phyloP scores from a whole-genome alignment of 2,888 invertebrate genomes.

The Lepidocyrtinus sp. region DNA sequence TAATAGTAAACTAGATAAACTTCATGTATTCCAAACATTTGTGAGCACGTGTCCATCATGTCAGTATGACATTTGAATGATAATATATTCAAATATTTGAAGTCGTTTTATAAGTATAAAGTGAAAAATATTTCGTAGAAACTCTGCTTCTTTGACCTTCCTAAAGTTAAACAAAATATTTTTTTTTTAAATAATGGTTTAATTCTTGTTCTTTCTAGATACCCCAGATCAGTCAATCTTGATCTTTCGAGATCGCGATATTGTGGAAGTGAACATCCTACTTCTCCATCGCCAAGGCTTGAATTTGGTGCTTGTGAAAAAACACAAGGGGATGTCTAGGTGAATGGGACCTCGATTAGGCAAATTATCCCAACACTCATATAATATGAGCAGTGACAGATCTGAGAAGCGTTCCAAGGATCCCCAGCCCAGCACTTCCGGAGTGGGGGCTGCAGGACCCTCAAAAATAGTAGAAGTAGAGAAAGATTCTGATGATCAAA shows the following conservation, averaged over 20 bases:
- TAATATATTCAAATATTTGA: too few species aligned
- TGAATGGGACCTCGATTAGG: conserved; percentile 69
- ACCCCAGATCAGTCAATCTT: background rate
- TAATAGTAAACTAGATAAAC: too few species aligned
- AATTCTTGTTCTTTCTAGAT: background rate
- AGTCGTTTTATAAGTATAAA: too few species aligned
- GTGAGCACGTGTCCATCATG: too few species aligned
- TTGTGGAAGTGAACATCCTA: too few species aligned
- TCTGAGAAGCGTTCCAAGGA: conserved; percentile 54
- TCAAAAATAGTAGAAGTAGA: conserved; percentile 36
- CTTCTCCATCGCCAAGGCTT: conserved; percentile 34
- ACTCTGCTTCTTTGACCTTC: too few species aligned
- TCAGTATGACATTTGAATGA: too few species aligned
- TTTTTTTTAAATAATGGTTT: background rate
- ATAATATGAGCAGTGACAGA: conserved; percentile 68
- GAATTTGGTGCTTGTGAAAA: conserved; percentile 37
- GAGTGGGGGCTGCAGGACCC: conserved; percentile 20
- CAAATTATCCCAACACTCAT: conserved; percentile 64
- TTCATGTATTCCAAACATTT: too few species aligned
- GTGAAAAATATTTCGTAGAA: too few species aligned
- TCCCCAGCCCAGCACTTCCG: conserved; percentile 36
- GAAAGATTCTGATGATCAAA: conserved; percentile 60
- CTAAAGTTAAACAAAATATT: conserved; percentile 8
- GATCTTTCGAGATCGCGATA: background rate
- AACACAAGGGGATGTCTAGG: conserved; percentile 47